phyloP scores from a whole-genome alignment of 2,797 vertebrate species.

The Alca torda region DNA sequence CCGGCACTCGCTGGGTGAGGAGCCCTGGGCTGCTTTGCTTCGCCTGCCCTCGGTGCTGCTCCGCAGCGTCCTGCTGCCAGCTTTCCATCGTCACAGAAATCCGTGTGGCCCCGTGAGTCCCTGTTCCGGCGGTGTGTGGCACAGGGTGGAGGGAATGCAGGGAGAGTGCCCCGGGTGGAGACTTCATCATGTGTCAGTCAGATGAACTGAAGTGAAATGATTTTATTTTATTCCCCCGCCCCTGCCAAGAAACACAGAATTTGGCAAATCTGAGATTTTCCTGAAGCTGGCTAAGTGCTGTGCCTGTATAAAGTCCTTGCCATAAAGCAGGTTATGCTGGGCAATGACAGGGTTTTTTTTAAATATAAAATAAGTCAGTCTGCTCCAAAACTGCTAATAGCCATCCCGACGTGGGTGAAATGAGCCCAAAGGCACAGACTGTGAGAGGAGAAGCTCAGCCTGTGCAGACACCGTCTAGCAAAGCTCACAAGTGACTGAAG shows the following conservation, averaged over 20 bases:
- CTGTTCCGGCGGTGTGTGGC: accelerated
- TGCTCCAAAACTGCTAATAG: not conserved
- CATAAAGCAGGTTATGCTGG: not conserved
- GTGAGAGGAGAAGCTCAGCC: not conserved
- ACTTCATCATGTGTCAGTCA: no score
- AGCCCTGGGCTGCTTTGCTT: not conserved
- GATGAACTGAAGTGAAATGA: not conserved
- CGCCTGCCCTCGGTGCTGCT: not conserved
- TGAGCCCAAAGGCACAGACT: accelerated
- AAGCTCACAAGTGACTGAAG: not conserved
- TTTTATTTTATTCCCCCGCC: not conserved
- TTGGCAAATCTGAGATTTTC: not conserved
- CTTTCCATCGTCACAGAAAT: not conserved
- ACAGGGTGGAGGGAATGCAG: not conserved
- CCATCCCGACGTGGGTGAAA: not conserved
- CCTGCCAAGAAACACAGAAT: not conserved
- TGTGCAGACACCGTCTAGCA: accelerated
- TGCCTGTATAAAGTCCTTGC: not conserved
- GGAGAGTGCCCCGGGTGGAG: not conserved
- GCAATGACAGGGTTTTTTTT: not conserved
- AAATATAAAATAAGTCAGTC: no score
- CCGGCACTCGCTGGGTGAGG: accelerated
- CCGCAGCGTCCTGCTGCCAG: not conserved
- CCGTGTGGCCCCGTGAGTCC: accelerated
- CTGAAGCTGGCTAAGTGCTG: not conserved